Base-by-base conservation (phyloP, 2,113 vertebrate species). In the Lophius piscatorius region DNA sequence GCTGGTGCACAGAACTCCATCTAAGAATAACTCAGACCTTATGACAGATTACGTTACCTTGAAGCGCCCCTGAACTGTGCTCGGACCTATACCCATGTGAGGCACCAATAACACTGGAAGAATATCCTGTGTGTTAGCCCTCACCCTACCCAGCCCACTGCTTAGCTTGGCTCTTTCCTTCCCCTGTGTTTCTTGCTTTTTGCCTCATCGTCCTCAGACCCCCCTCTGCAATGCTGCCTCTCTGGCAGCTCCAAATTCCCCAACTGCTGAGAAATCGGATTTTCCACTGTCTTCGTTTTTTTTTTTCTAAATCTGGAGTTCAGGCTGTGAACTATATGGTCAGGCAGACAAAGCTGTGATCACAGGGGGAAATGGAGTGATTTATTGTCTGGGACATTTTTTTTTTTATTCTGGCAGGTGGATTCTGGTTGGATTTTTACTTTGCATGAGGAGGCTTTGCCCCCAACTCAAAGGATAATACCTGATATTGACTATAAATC, bases 1-100 rank as follows among this genome's bases (percentile, higher is more conserved):
- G 52, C 86, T 80, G 81, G 73, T 70, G 59, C 22, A 61, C 54
- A 39, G 54, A 75, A 47, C 79, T 56, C 66, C 45, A 22, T 71
- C 91, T 91, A 93, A 91, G 84, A 91, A 91, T 93, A 93, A 90
- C 87, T 77, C 12, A 13, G 51, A 44, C 49, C 63, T 70, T 76
- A 56, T 61, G 56, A 38, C 18, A 83, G 84, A 78, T 92, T 68
- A 61, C 76, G 88, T 93, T 92, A 91, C 90, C 46, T 40, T 67
- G 42, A 51, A 70, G 60, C 71, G 67, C 51, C 73, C 61, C 74
- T 68, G 57, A 66, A 46, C 73, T 80, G 28, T 54, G 52, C 55
- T 63, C 54, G 84, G 76, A 81, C 83, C 85, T 84, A 88, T 88
- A 82, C 74, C 83, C 86, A 88, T 87, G 82, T 85, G 88, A 89